A percentile compares a stretch with the other conserved stretches of the same genome.
Evolutionary conservation across 2,888 invertebrate genomes (phyloP).

Genomic region (Chorisops tibialis): DNA sequence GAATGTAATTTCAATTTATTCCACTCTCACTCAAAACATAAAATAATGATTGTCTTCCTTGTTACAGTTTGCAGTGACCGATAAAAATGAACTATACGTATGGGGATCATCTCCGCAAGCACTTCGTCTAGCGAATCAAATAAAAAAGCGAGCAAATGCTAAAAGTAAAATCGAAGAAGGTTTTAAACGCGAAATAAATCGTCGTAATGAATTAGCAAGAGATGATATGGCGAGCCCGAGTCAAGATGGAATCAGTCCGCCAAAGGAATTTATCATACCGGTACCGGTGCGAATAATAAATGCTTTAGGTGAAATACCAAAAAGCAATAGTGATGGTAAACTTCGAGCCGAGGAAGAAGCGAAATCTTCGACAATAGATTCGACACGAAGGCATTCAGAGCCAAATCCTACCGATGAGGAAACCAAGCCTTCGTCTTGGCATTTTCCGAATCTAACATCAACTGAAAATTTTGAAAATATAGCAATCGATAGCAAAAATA

Average conservation of each 20-base stretch:
- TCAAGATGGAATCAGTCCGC: background rate
- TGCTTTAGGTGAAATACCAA: background rate
- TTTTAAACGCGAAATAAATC: slow-evolving; percentile 49
- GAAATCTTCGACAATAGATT: background rate
- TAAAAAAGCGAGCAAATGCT: slow-evolving; percentile 58
- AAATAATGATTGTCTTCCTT: background rate
- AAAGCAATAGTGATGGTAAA: slow-evolving; percentile 8
- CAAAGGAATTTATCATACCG: slow-evolving; percentile 12
- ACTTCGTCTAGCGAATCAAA: slow-evolving; percentile 63
- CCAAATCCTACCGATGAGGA: background rate
- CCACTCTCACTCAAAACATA: background rate
- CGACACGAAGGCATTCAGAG: slow-evolving; percentile 1
- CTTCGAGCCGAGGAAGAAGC: background rate
- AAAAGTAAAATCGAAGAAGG: slow-evolving; percentile 54
- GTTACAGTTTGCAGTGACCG: slow-evolving; percentile 62
- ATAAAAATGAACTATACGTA: slow-evolving; percentile 62
- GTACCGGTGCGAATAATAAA: background rate
- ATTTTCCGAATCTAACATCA: background rate
- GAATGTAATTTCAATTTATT: slow-evolving; percentile 57
- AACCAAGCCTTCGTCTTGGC: background rate
- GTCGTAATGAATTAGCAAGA: slow-evolving; percentile 36
- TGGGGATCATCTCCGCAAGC: slow-evolving; percentile 80
- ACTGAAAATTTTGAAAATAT: background rate
- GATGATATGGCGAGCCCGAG: background rate
- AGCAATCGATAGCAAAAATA: background rate